Evolutionary conservation across 2,888 invertebrate genomes (phyloP).

Genomic region (Aelia acuminata): DNA sequence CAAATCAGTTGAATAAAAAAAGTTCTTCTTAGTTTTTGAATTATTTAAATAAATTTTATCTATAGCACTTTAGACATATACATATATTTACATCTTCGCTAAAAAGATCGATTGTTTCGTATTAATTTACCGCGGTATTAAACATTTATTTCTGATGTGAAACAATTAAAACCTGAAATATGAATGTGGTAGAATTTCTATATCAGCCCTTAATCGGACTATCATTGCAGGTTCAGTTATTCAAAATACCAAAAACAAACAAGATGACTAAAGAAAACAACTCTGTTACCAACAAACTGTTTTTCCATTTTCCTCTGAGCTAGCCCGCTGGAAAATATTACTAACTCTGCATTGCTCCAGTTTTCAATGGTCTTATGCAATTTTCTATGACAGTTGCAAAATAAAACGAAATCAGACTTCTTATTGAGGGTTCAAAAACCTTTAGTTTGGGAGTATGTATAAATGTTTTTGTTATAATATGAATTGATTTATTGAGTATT

Average conservation of each 20-base stretch:
- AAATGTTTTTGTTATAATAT: no score
- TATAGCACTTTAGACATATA: no score
- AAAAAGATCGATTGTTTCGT: no score
- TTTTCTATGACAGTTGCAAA: not conserved
- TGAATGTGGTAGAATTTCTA: not conserved
- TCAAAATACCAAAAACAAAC: not conserved
- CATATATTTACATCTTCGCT: no score
- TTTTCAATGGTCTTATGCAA: not conserved
- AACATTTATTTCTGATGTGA: no score
- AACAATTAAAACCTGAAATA: not conserved
- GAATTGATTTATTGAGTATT: no score
- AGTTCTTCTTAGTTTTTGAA: no score
- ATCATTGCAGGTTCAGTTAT: not conserved
- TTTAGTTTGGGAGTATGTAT: not conserved
- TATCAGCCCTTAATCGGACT: not conserved
- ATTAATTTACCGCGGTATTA: no score
- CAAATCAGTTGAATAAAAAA: no score
- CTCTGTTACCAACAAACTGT: not conserved
- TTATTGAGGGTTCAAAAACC: not conserved
- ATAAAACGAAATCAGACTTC: not conserved
- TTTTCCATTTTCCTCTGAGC: not conserved
- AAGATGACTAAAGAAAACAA: not conserved
- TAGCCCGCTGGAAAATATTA: not conserved
- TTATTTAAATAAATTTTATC: no score
- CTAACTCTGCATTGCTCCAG: constrained; percentile 14